phyloP scores from a whole-genome alignment of 2,797 vertebrate genomes.

The Oreochromis grahami region DNA sequence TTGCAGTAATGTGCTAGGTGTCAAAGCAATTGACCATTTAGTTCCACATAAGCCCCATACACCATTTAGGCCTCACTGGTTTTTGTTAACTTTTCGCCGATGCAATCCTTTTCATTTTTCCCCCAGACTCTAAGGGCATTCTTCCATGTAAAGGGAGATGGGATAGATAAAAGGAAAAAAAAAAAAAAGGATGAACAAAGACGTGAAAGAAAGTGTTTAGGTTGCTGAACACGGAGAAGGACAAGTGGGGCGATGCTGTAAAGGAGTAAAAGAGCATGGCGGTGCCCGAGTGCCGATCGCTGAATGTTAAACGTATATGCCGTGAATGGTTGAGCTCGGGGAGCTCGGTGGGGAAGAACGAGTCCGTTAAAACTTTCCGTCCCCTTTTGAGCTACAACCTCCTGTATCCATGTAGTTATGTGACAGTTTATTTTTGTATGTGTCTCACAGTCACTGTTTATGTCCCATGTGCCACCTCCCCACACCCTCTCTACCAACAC shows the following conservation, averaged over 20 bases:
- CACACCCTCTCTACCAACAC: not conserved
- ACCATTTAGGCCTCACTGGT: not conserved
- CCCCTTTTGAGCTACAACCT: not conserved
- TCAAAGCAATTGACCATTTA: slow-evolving; percentile 36
- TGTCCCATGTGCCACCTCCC: slow-evolving; percentile 29
- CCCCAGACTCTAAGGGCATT: not conserved
- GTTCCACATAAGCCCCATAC: slow-evolving; percentile 8
- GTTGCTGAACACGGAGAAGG: slow-evolving; percentile 5
- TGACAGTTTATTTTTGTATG: slow-evolving; percentile 6
- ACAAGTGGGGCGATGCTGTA: slow-evolving; percentile 8
- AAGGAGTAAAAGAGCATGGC: slow-evolving; percentile 8
- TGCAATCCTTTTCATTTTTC: slow-evolving; percentile 4
- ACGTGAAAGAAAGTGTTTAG: slow-evolving; percentile 9
- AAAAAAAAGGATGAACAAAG: not conserved
- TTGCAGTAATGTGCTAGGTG: not conserved
- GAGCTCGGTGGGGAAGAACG: not conserved
- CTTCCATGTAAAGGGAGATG: not conserved
- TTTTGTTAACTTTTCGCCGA: slow-evolving; percentile 16
- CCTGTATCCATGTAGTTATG: not conserved
- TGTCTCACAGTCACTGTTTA: slow-evolving; percentile 30
- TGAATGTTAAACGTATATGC: slow-evolving; percentile 8
- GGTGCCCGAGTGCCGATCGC: not conserved
- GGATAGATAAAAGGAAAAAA: not conserved
- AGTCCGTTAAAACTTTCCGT: not conserved
- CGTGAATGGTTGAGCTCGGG: not conserved